phyloP scores from a whole-genome alignment of 2,113 vertebrate genomes.

The Irena cyanogastra region DNA sequence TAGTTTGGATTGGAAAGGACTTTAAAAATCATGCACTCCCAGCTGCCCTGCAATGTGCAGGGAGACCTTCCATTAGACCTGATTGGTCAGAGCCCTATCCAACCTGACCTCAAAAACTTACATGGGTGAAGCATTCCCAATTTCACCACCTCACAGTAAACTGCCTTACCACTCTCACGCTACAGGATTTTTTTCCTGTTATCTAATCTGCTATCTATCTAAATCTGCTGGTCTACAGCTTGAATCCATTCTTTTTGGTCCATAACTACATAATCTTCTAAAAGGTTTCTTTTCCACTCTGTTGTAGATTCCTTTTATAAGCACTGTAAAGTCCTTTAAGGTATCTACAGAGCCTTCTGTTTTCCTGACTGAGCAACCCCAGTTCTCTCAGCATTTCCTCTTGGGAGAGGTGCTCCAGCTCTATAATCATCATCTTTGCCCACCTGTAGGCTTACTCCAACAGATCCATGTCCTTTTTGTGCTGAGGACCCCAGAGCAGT shows the following conservation, averaged over 20 bases:
- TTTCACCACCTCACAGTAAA: background rate
- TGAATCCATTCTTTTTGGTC: accelerated
- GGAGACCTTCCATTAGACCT: background rate
- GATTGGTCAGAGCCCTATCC: background rate
- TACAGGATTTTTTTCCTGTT: too few relatives aligned
- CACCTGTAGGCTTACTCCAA: background rate
- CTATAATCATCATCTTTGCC: background rate
- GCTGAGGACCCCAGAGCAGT: background rate
- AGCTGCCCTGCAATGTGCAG: background rate
- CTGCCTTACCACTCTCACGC: background rate
- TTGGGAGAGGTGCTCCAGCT: background rate
- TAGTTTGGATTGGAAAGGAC: background rate
- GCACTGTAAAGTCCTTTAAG: accelerated
- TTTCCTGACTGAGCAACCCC: background rate
- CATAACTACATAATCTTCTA: accelerated
- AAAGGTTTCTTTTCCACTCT: accelerated
- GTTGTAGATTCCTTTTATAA: accelerated
- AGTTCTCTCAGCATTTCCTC: background rate
- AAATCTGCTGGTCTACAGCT: accelerated
- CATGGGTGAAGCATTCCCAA: too few relatives aligned
- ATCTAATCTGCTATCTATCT: too few relatives aligned
- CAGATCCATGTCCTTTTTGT: background rate
- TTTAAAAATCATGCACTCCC: background rate
- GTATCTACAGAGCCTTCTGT: background rate
- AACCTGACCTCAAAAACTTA: background rate